Evolutionary conservation across 1,140 invertebrate species (phyloP), one percentile per base, ranked within the genome.

Genomic region (Eumeta japonica): DNA sequence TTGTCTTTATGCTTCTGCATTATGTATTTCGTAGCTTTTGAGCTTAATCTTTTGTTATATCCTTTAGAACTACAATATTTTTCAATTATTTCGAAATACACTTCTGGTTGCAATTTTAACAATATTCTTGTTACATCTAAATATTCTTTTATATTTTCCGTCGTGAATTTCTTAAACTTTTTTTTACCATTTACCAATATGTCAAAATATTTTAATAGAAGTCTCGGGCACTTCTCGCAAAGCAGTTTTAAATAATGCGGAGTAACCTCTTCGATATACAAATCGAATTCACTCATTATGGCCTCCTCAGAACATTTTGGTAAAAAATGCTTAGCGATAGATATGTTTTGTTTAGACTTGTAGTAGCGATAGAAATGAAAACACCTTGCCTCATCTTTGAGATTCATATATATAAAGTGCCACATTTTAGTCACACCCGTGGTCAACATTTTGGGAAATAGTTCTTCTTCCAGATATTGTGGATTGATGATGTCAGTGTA

Each of bases 371-470:
- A 70, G 38, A 70, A 67, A 10, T 50, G 30, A 34, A 55, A 31
- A 39, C 58, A 67, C 42, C 52, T 52, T 20, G 41, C 10, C 0
- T 35, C 11, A 10, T 64, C 46, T 29, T 45, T 55, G n/a, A n/a
- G 30, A 31, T 67, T 41, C 10, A 46, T 9, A 12, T 58, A 41
- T 18, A 67, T 37, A 52, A 51, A 62, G 16, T 64, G 56, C 27
- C 51, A 59, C 54, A 65, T 56, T 51, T 65, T 65, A 37, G 44
- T 59, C 3, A 62, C 50, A 16, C 62, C 65, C 16, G 58, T 48
- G 28, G 43, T 48, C 2, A 44, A 50, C 65, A 71, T 71, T 15
- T 53, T 34, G 16, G 58, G 61, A 36, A 49, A 67, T 13, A 70
- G 41, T 9, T 39, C 19, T 3, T 38, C 20, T 34, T 67, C 57